Base-by-base conservation (phyloP, 2,888 invertebrate species). In the Drosophila borborema region DNA sequence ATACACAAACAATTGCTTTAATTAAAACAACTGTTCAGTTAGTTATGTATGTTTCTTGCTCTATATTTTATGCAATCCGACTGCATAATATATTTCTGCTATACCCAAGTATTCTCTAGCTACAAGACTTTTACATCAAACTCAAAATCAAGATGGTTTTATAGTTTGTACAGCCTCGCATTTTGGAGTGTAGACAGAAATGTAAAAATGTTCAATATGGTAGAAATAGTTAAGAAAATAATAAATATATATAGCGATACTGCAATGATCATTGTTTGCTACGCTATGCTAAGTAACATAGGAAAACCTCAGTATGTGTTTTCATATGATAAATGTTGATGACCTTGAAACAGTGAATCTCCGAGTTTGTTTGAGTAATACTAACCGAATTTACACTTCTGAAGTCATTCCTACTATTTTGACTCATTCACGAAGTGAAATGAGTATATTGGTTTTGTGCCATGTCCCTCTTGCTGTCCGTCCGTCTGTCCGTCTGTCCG, bases 1-100 rank as follows among this genome's bases (percentile, higher is more conserved):
- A 46, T 46, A 16, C 23, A 31, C 51, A 6, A 53, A 46, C 43
- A 60, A 48, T 23, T 54, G 49, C 34, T 64, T 46, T 12, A 41
- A 58, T 46, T 16, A 23, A 23, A 20, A 7, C 10, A 20, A 7
- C 10, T 6, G 12, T 14, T n/a, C 5, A 12, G 9, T 18, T 18
- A 12, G 9, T 18, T 18, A 10, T 43, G 9, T 18, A 4, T 40
- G 16, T 41, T 7, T 7, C 40, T 16, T 40, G 28, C 28, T 28
- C 6, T 28, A 28, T 6, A 28, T 41, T n/a, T 41, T 8, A 9
- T n/a, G n/a, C n/a, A 41, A n/a, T 41, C 18, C 28, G 28, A 7
- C 6, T 40, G 36, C 36, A 12, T 36, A 36, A n/a, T 41, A 18
- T 3, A 45, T 45, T 20, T 2, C 2, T 10, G 10, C 5, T 10